Evolutionary conservation across 2,888 invertebrate species (phyloP).

Genomic region (Sycophila texana): DNA sequence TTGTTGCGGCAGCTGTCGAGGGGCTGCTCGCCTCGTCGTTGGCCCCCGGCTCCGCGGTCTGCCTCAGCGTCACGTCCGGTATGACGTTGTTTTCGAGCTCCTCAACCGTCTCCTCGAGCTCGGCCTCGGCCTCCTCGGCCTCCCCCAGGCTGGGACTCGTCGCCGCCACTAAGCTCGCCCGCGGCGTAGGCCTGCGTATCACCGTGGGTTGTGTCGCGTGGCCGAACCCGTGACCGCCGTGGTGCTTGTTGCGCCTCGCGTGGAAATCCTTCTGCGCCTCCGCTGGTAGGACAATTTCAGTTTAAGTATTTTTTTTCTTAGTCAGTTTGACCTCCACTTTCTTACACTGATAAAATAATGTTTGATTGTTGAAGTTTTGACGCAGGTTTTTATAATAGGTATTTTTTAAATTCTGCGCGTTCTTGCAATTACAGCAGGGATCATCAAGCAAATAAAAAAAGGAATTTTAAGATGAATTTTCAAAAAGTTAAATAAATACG

Average conservation of each 20-base stretch:
- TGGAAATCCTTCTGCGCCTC: constrained; percentile 94
- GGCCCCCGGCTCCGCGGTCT: constrained; percentile 57
- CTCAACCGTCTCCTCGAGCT: background rate
- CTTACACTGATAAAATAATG: too few species aligned
- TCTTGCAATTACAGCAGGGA: too few species aligned
- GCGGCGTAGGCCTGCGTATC: constrained; percentile 76
- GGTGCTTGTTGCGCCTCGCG: constrained; percentile 75
- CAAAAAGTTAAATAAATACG: too few species aligned
- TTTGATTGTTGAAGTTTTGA: too few species aligned
- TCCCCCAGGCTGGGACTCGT: constrained; percentile 75
- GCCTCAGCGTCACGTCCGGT: constrained; percentile 66
- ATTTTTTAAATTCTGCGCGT: too few species aligned
- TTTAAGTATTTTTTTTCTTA: too few species aligned
- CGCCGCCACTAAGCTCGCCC: constrained; percentile 76
- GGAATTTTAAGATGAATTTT: too few species aligned
- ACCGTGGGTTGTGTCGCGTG: constrained; percentile 73
- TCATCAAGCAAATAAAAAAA: too few species aligned
- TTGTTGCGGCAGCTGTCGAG: constrained; percentile 57
- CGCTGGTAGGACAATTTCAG: constrained; percentile 77
- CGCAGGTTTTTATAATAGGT: too few species aligned
- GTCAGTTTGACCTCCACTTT: too few species aligned
- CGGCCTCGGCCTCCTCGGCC: constrained; percentile 59
- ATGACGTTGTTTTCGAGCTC: constrained; percentile 70
- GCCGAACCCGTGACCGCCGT: constrained; percentile 67
- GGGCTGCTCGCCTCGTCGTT: constrained; percentile 59